Evolutionary conservation across 2,113 vertebrate species (phyloP), one percentile per base, ranked within the genome.

Genomic region (Etheostoma cragini): DNA sequence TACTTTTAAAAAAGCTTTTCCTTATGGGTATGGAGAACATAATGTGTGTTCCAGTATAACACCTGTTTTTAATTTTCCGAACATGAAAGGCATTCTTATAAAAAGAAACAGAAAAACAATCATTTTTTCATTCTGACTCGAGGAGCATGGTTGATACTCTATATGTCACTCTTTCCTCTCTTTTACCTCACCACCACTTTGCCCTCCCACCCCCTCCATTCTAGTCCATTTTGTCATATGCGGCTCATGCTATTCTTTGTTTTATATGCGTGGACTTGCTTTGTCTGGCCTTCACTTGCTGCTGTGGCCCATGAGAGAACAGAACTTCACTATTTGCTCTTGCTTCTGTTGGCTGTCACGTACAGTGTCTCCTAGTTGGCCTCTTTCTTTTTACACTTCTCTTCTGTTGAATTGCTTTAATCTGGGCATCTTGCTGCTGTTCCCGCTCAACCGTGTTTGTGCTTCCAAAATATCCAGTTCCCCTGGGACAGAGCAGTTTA

Each of bases 61-160:
- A 98, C 97, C 97, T 99, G 98, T 93, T 98, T 98, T 96, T 95
- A 94, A 98, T 99, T 98, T 42, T 99, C 96, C 96, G 93, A 93
- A 97, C 97, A 97, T 99, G 95, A 99, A 98, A 99, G 97, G 94
- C 92, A 94, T 95, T 94, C 88, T 95, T 96, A 97, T 98, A 96
- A 97, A 97, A 98, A 97, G 97, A 81, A 96, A 91, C 92, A 94
- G 94, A 94, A 95, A 95, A 97, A 96, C 95, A 96, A 90, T 94
- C 53, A 94, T 97, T 97, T 97, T 89, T 97, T 89, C 92, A 94
- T 95, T 94, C 92, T 96, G 95, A 96, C 96, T 96, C 76, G 58
- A 93, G 92, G 94, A 92, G 96, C 80, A 77, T 61, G 83, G 88
- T 83, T 80, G 71, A 90, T 85, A 75, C n/a, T 60, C 84, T 77